Evolutionary conservation across 2,113 vertebrate species (phyloP).

Genomic region (Pollachius pollachius): DNA sequence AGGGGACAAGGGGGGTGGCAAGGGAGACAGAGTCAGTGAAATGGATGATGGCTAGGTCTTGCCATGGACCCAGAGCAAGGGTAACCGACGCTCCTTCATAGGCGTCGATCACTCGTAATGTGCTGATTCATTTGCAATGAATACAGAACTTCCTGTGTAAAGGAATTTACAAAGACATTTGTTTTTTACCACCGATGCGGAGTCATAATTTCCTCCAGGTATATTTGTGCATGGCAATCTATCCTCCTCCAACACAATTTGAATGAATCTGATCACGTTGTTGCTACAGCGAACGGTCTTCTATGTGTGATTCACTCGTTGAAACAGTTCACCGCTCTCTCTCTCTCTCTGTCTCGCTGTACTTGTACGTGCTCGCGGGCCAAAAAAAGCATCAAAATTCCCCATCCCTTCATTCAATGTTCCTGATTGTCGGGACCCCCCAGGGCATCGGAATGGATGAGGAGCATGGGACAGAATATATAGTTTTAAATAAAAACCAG

Average conservation of each 20-base stretch:
- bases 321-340: conserved; percentile 56
- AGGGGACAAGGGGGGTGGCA: conserved; percentile 49
- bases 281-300: conserved; percentile 59
- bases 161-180: too few species aligned
- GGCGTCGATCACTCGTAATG: too few species aligned
- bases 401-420: conserved; percentile 6
- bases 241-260: too few species aligned
- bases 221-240: too few species aligned
- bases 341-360: conserved; percentile 43
- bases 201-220: too few species aligned
- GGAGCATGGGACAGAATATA: conserved; percentile 11
- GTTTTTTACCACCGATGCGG: too few species aligned
- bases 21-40: conserved; percentile 57
- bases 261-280: too few species aligned
- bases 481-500: conserved; percentile 62
- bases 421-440: conserved; percentile 39
- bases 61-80: neutral
- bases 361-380: conserved; percentile 52
- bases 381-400: neutral
- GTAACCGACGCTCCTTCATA: neutral
- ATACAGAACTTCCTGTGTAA: too few species aligned
- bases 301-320: conserved; percentile 62
- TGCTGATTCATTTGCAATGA: too few species aligned
- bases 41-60: too few species aligned
- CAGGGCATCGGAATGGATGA: conserved; percentile 41